These are phyloP conservation scores for Anodontia alba DNA, from an alignment of 2,888 invertebrate genomes.

Conservation along the genomic window DNA sequence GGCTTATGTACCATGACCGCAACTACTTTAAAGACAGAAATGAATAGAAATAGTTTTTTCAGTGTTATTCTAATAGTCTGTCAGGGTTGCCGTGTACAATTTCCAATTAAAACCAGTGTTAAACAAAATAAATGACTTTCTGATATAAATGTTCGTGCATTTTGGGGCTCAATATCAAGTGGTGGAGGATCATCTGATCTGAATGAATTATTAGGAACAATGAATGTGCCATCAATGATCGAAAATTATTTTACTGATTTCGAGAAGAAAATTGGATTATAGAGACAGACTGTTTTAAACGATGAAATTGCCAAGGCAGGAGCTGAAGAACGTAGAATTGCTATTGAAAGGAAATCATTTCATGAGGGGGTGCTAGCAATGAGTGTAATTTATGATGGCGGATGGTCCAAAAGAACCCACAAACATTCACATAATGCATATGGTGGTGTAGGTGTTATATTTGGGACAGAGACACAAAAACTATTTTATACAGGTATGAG, in stretches of 20 bases:
- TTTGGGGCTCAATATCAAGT: too few relatives aligned
- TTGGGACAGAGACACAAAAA: too few relatives aligned
- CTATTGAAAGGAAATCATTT: too few relatives aligned
- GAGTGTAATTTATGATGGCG: slow-evolving; percentile 60
- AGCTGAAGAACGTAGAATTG: slow-evolving; percentile 43
- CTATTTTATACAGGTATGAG: slow-evolving; percentile 56
- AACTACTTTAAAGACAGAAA: slow-evolving; percentile 5
- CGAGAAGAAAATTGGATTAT: slow-evolving; percentile 30
- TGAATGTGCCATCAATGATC: too few relatives aligned
- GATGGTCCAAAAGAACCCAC: too few relatives aligned
- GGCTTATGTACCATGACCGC: too few relatives aligned
- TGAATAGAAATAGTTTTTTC: background rate
- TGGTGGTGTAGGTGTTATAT: slow-evolving; percentile 56
- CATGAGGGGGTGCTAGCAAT: slow-evolving; percentile 56
- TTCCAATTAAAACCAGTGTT: slow-evolving; percentile 12
- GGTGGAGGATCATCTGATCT: too few relatives aligned
- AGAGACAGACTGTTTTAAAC: slow-evolving; percentile 25
- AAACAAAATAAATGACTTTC: slow-evolving; percentile 15
- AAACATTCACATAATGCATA: slow-evolving; percentile 58
- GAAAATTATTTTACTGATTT: slow-evolving; percentile 23
- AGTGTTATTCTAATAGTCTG: background rate
- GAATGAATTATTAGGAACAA: too few relatives aligned
- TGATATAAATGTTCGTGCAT: slow-evolving; percentile 53
- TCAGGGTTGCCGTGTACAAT: background rate
- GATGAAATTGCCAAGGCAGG: slow-evolving; percentile 34